Conservation (phyloP, 2,888 invertebrate species). For the Tenodera sinensis region DNA sequence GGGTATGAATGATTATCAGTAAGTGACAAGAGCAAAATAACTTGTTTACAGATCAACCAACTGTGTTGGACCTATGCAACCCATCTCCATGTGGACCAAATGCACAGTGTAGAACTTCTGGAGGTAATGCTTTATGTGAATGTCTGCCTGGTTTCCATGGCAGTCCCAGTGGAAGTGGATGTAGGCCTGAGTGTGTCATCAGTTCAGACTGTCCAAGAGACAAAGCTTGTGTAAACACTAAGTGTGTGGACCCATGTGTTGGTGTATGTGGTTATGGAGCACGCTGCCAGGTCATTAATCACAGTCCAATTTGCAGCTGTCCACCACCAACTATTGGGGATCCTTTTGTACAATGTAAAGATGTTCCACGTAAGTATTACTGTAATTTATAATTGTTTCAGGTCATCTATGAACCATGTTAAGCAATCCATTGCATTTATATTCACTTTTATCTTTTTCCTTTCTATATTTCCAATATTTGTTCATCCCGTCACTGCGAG, state of each 20-base stretch:
- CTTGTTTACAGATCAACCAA: neutral
- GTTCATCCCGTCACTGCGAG: too few relatives aligned
- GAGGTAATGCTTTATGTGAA: slow-evolving; percentile 62
- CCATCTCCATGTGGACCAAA: slow-evolving; percentile 74
- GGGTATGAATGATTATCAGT: too few relatives aligned
- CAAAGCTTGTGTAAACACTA: slow-evolving; percentile 72
- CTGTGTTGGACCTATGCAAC: slow-evolving; percentile 47
- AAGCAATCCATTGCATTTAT: too few relatives aligned
- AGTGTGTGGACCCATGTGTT: slow-evolving; percentile 75
- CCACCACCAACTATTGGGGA: slow-evolving; percentile 68
- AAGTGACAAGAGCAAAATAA: neutral
- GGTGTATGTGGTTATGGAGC: slow-evolving; percentile 77
- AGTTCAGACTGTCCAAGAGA: slow-evolving; percentile 71
- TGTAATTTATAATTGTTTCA: too few relatives aligned
- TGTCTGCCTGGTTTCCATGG: slow-evolving; percentile 74
- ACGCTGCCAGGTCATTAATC: slow-evolving; percentile 74
- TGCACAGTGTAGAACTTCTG: slow-evolving; percentile 61
- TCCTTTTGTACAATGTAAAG: slow-evolving; percentile 69
- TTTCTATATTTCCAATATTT: too few relatives aligned
- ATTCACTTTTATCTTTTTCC: too few relatives aligned
- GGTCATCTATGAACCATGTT: too few relatives aligned
- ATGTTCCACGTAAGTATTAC: slow-evolving; percentile 42
- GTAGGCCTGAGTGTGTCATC: slow-evolving; percentile 78
- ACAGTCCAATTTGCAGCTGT: slow-evolving; percentile 82
- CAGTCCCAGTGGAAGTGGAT: slow-evolving; percentile 64